These are phyloP conservation scores for Caenorhabditis auriculariae DNA, from an alignment of 2,888 invertebrate genomes.

Conservation along the genomic window DNA sequence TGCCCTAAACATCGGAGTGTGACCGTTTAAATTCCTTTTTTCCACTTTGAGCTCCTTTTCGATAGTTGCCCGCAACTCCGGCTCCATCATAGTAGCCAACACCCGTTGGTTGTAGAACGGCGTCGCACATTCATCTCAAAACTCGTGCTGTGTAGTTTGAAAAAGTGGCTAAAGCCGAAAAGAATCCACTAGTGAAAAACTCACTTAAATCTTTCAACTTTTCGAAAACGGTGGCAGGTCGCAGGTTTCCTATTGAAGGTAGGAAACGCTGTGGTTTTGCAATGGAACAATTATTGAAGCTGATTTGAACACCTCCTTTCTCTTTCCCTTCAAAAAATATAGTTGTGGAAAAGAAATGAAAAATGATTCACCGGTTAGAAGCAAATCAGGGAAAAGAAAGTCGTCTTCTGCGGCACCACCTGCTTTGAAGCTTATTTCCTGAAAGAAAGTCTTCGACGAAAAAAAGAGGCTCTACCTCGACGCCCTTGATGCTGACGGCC, in stretches of 20 bases:
- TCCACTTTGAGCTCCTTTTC: constrained; percentile 7
- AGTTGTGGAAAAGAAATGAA: background rate
- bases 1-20: background rate
- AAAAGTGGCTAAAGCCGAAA: no score
- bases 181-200: no score
- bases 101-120: constrained; percentile 21
- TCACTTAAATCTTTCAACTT: background rate
- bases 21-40: no score
- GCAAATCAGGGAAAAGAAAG: constrained; percentile 10
- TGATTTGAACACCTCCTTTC: constrained; percentile 9
- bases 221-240: constrained; percentile 15
- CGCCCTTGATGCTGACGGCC: no score
- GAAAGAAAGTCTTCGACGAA: no score
- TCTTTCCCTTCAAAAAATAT: no score
- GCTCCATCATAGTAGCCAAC: constrained; percentile 6
- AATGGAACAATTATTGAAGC: constrained; percentile 3
- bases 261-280: constrained; percentile 18
- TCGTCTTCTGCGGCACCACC: constrained; percentile 10
- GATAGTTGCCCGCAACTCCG: constrained; percentile 3
- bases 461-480: no score
- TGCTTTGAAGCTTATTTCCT: constrained; percentile 4
- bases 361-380: constrained; percentile 3
- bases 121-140: constrained; percentile 8
- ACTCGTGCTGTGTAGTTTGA: no score
- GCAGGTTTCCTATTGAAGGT: constrained; percentile 20